Evolutionary conservation across 23 tunicate species (phyloP).

Genomic region (Trididemnum clinides): DNA sequence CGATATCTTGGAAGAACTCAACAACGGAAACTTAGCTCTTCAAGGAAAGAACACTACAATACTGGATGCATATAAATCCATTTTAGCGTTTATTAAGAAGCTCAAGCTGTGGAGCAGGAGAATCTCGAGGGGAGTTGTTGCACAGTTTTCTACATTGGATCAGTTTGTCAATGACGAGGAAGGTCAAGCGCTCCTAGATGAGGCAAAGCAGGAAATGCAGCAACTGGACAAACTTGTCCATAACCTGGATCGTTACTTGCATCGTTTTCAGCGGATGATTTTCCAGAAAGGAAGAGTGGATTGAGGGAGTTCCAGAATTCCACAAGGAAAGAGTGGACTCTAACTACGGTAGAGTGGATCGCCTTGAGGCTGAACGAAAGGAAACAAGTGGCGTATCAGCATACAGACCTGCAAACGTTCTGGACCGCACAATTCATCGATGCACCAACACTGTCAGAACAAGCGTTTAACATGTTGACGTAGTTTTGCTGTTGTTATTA

Average conservation of each 20-base stretch:
- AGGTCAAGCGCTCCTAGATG: not conserved
- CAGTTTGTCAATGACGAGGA: not conserved
- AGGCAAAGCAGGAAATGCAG: not conserved
- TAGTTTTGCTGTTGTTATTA: no score
- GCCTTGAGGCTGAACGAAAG: constrained; percentile 20
- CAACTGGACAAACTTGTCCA: constrained; percentile 21
- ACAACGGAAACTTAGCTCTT: constrained; percentile 9
- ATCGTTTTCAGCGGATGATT: not conserved
- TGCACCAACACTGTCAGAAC: constrained; percentile 28
- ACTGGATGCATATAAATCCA: not conserved
- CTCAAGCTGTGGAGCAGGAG: not conserved
- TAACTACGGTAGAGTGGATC: constrained; percentile 9
- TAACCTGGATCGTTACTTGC: constrained; percentile 9
- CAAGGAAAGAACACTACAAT: constrained; percentile 30
- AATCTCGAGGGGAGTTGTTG: not conserved
- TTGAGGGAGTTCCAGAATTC: not conserved
- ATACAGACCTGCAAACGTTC: constrained; percentile 12
- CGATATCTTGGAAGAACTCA: not conserved
- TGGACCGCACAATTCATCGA: no score
- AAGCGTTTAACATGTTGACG: constrained; percentile 19
- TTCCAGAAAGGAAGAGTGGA: not conserved
- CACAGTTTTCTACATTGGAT: not conserved
- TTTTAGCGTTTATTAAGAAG: not conserved
- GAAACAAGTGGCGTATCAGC: not conserved
- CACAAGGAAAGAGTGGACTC: not conserved